Evolutionary conservation across 2,888 invertebrate species (phyloP).

Genomic region (Argyra leucocephala): DNA sequence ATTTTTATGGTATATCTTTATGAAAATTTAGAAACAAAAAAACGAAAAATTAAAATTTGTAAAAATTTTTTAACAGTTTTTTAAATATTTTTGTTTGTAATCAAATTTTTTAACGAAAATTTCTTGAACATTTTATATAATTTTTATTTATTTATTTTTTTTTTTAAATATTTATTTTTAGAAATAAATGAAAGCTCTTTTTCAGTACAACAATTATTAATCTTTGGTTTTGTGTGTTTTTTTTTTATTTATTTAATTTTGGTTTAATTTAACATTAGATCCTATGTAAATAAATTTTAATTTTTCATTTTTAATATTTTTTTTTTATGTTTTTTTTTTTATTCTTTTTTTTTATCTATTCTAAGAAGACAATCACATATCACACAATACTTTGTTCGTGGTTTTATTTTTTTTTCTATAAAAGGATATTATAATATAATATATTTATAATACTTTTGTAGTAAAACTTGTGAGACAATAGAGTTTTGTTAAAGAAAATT

Average conservation of each 20-base stretch:
- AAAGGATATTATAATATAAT: neutral
- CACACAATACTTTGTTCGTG: conserved; percentile 10
- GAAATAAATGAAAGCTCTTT: neutral
- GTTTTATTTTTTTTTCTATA: neutral
- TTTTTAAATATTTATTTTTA: neutral
- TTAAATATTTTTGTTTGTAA: no score
- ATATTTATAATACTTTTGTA: no score
- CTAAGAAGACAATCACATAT: conserved; percentile 10
- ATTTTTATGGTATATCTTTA: no score
- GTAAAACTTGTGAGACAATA: no score
- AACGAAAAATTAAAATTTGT: no score
- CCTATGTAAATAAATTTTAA: neutral
- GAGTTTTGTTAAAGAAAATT: no score
- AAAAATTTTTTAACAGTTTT: no score
- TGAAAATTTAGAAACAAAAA: no score
- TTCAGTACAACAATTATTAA: conserved; percentile 5
- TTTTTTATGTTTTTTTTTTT: neutral
- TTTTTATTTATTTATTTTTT: no score
- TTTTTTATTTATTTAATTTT: neutral
- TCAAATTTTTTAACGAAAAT: no score
- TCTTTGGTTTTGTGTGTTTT: neutral
- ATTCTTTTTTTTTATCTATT: neutral
- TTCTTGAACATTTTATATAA: no score
- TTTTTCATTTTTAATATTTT: neutral
- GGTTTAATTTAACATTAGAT: neutral